phyloP scores from a whole-genome alignment of 2,113 vertebrate genomes.

The Oncorhynchus keta region DNA sequence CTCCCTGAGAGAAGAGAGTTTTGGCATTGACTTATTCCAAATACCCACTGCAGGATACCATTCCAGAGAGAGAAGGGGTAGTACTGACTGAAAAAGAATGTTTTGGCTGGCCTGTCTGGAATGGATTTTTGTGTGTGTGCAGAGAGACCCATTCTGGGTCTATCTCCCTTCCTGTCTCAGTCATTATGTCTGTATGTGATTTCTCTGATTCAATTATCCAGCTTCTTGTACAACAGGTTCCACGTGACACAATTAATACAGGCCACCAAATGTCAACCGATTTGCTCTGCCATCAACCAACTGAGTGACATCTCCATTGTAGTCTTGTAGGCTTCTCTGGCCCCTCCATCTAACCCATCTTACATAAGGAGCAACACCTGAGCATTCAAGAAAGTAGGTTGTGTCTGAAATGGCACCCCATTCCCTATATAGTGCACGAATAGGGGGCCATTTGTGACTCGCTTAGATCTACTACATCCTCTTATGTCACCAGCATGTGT shows the following conservation, averaged over 20 bases:
- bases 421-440: too few relatives aligned
- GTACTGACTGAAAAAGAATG: conserved; percentile 15
- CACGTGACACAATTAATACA: conserved; percentile 61
- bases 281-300: conserved; percentile 49
- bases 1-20: conserved; percentile 22
- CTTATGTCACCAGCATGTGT: too few relatives aligned
- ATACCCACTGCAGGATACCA: conserved; percentile 20
- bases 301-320: conserved; percentile 58
- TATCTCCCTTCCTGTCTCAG: conserved; percentile 31
- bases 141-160: neutral
- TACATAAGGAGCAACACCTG: neutral
- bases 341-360: conserved; percentile 10
- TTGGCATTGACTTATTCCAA: conserved; percentile 10
- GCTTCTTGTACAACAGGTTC: conserved; percentile 58
- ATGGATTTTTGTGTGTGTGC: conserved; percentile 6
- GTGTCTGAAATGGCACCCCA: too few relatives aligned
- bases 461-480: too few relatives aligned
- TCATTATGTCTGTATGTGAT: conserved; percentile 38
- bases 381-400: too few relatives aligned
- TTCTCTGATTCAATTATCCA: conserved; percentile 57
- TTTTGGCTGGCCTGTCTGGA: neutral
- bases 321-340: neutral
- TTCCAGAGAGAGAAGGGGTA: conserved; percentile 10
- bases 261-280: conserved; percentile 55
- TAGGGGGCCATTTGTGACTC: too few relatives aligned